Evolutionary conservation across 2,113 vertebrate species (phyloP), one percentile per base, ranked within the genome.

Genomic region (Macheiramphus alcinus): DNA sequence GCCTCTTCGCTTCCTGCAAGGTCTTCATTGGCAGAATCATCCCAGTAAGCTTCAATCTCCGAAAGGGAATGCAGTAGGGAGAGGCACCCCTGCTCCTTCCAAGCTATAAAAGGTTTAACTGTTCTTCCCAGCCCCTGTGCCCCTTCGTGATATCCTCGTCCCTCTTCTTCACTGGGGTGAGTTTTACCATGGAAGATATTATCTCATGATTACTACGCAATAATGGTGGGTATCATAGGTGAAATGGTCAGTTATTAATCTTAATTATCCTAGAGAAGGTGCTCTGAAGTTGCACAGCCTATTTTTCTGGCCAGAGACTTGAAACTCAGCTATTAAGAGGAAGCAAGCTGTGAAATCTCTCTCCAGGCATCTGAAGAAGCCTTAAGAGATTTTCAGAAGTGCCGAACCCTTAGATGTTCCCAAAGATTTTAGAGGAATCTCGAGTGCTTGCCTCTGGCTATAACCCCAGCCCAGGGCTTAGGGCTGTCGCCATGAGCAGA

Each of bases 391-490:
- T 93, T 94, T 94, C 48, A 97, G 88, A 96, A 92, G 93, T 89
- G 88, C 96, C 42, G 73, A 96, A 94, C 88, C 86, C 42, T 95
- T 45, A 96, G 95, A 94, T 94, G 96, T 95, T 97, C 91, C 92
- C 76, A 50, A 79, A 95, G 93, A 96, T 97, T 87, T 95, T 91
- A 82, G 89, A 93, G 66, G 94, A 94, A 96, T 97, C 94, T 95
- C 4, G 18, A 96, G 93, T 94, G 78, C 92, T 92, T 68, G 93
- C 96, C 94, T n/a, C 80, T 56, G 74, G 96, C 92, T 79, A 86
- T 73, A 95, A 88, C 85, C 62, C 87, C 80, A 96, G 91, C 91
- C 84, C 81, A 82, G 87, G 81, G 94, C 94, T 96, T 59, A 80
- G 80, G 80, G 91, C 63, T 93, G 91, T 96, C 40, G 7, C 87